Evolutionary conservation across 2,113 vertebrate species (phyloP), one percentile per base, ranked within the genome.

Genomic region (Centrocercus urophasianus): DNA sequence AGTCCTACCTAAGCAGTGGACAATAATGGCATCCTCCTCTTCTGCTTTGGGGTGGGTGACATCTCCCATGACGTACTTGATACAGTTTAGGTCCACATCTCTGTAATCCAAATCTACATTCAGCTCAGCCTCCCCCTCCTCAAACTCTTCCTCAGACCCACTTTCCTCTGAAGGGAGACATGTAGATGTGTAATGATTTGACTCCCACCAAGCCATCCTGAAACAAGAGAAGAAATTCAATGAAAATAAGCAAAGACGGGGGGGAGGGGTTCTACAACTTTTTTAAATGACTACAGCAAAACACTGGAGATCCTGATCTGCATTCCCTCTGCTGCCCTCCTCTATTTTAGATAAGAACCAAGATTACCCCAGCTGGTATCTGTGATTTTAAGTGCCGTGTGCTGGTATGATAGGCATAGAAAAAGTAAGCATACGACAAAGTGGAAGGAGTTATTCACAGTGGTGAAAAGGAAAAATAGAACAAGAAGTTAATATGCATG

Each of bases 201-300:
- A 98, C 74, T 98, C 96, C 99, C 99, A 99, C 99, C 98, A 99
- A 19, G 98, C 98, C 98, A 98, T 97, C 94, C 99, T 99, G 93
- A 74, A 95, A 36, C 25, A 90, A 82, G 43, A 74, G 30, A 77
- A 72, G 61, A 88, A 63, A 56, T 85, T 88, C 66, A 77, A 36
- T 54, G 83, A 75, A 95, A 77, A 81, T 19, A 64, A 40, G 28
- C 17, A 65, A 63, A 86, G 14, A 1, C 3, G 4, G 12, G 8
- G 11, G 25, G 5, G 11, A 7, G 11, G 3, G 25, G 17, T 6
- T 7, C 64, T 21, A 43, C 6, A 74, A 14, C 11, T 61, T 45
- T 24, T 82, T 88, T 64, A 64, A 65, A 69, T 70, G 16, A 67
- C 1, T 47, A 34, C 52, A 71, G 43, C 64, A 50, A 83, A 88